Evolutionary conservation across 2,888 invertebrate species (phyloP).

Genomic region (Deilephila porcellus): DNA sequence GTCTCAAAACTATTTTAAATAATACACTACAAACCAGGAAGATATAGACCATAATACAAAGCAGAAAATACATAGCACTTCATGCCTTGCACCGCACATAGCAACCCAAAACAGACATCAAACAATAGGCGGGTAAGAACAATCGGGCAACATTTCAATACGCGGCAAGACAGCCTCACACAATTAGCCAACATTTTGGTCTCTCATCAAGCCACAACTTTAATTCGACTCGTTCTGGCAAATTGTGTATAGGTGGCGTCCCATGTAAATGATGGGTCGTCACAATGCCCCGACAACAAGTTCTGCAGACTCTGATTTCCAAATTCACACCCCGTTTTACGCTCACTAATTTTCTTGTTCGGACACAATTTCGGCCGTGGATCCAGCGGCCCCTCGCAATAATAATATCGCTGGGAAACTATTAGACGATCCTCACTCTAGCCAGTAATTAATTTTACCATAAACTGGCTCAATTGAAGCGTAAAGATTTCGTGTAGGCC

Average conservation of each 20-base stretch:
- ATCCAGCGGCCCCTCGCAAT: conserved; percentile 72
- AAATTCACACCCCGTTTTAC: conserved; percentile 84
- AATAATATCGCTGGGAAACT: conserved; percentile 82
- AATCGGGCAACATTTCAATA: conserved; percentile 37
- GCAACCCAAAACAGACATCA: not conserved
- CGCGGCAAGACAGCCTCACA: conserved; percentile 34
- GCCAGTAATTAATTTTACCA: conserved; percentile 83
- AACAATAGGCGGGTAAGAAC: conserved; percentile 15
- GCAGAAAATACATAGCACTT: not conserved
- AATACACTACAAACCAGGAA: not conserved
- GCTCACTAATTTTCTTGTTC: conserved; percentile 85
- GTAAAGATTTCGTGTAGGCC: conserved; percentile 81
- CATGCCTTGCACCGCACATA: not conserved
- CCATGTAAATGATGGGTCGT: conserved; percentile 79
- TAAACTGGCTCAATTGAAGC: conserved; percentile 84
- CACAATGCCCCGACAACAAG: conserved; percentile 76
- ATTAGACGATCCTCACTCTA: conserved; percentile 80
- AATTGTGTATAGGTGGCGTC: conserved; percentile 73
- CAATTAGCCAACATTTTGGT: conserved; percentile 50
- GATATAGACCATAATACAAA: not conserved
- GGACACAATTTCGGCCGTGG: conserved; percentile 77
- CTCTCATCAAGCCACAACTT: conserved; percentile 60
- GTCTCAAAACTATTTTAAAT: too few species aligned
- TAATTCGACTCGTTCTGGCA: conserved; percentile 58
- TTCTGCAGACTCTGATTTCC: conserved; percentile 78